phyloP scores from a whole-genome alignment of 1,140 invertebrate species.

The Lepidotrigona ventralis region DNA sequence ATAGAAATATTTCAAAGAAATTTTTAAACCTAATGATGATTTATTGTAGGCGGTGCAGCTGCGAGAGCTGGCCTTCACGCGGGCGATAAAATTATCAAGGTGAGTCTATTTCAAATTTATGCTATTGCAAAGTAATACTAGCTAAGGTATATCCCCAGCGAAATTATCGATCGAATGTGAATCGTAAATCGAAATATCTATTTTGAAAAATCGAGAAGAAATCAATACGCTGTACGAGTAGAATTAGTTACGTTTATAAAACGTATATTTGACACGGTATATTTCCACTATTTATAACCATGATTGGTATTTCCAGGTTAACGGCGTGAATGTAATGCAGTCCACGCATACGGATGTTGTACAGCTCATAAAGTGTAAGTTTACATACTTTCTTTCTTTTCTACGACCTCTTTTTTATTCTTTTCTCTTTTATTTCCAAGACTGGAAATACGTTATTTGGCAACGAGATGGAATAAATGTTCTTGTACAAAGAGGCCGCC shows the following conservation, averaged over 20 bases:
- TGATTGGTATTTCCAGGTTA: slow-evolving; percentile 84
- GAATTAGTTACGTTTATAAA: background rate
- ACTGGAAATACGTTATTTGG: background rate
- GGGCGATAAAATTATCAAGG: slow-evolving; percentile 96
- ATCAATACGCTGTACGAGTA: background rate
- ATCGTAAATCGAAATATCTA: background rate
- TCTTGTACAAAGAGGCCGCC: background rate
- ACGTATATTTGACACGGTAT: background rate
- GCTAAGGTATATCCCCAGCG: background rate
- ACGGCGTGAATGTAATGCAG: slow-evolving; percentile 93
- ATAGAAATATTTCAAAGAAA: background rate
- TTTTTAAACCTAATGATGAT: slow-evolving; percentile 23
- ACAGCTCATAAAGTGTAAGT: slow-evolving; percentile 94
- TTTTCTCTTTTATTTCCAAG: slow-evolving; percentile 22
- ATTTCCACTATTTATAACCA: slow-evolving; percentile 28
- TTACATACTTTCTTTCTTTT: slow-evolving; percentile 49
- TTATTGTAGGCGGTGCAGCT: slow-evolving; percentile 92
- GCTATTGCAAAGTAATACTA: slow-evolving; percentile 17
- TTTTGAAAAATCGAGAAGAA: background rate
- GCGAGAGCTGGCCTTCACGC: slow-evolving; percentile 94
- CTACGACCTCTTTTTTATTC: slow-evolving; percentile 38
- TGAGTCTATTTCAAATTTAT: slow-evolving; percentile 74
- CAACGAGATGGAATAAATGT: background rate
- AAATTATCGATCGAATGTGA: background rate
- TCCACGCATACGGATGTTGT: slow-evolving; percentile 97